Conservation (phyloP, 23 tunicate genomes). For the Styela plicata region DNA sequence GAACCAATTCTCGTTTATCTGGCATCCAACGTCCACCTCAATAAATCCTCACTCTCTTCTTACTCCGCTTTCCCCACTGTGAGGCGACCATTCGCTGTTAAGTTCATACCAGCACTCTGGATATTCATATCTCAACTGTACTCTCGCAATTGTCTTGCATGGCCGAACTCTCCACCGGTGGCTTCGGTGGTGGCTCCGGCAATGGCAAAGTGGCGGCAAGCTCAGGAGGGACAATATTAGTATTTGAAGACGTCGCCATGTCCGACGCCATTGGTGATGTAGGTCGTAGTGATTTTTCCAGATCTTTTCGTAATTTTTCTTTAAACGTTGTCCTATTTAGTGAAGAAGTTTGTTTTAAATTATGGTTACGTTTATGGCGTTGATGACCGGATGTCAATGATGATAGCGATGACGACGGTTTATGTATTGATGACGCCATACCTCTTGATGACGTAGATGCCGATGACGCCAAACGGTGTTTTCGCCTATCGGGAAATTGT, state of each 20-base stretch:
- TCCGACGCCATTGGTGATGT: not conserved
- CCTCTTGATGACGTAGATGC: not conserved
- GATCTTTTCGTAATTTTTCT: not conserved
- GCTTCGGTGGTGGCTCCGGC: not conserved
- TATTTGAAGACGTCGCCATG: not conserved
- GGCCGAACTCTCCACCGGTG: not conserved
- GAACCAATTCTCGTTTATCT: too few relatives aligned
- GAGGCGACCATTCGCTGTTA: too few relatives aligned
- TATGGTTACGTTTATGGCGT: not conserved
- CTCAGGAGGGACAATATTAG: not conserved
- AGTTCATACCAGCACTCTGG: too few relatives aligned
- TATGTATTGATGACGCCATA: not conserved
- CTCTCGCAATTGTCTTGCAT: not conserved
- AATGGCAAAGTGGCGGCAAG: not conserved
- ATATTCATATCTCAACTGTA: not conserved
- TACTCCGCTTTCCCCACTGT: too few relatives aligned
- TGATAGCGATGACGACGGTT: not conserved
- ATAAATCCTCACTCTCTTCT: too few relatives aligned
- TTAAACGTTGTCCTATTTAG: not conserved
- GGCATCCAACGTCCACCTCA: too few relatives aligned
- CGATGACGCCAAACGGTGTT: not conserved
- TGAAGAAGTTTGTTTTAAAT: not conserved
- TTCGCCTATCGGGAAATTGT: not conserved
- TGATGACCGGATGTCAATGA: not conserved
- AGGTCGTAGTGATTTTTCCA: not conserved